A percentile compares a stretch with the other conserved stretches of the same genome.
Conservation (phyloP, 2,797 vertebrate genomes). For the Hyperoplus lanceolatus region DNA sequence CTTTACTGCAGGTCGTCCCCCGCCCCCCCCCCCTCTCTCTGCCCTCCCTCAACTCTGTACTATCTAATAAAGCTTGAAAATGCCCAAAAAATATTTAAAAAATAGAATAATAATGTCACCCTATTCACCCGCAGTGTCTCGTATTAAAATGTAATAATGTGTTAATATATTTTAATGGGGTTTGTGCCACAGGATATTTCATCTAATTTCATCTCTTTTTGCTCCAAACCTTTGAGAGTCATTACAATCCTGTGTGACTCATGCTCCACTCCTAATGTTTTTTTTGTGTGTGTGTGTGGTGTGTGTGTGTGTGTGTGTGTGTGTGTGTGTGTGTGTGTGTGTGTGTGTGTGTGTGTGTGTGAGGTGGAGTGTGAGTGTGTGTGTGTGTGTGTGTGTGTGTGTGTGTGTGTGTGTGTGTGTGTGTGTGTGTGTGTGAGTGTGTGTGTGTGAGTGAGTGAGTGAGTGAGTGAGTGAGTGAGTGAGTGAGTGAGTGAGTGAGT, state of each 20-base stretch:
- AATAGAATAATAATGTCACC: too few species aligned
- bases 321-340: background rate
- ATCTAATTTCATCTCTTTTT: background rate
- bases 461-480: background rate
- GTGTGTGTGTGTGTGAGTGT: background rate
- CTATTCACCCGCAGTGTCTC: too few species aligned
- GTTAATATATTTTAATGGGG: background rate
- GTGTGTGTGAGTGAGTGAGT: background rate
- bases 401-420: too few species aligned
- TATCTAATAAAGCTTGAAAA: too few species aligned
- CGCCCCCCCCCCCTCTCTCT: too few species aligned
- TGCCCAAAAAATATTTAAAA: too few species aligned
- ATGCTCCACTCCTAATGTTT: background rate
- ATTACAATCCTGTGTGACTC: conserved; percentile 1
- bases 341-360: background rate
- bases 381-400: background rate
- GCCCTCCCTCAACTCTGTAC: too few species aligned
- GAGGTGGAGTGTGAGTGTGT: background rate
- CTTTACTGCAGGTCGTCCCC: too few species aligned
- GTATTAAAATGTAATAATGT: background rate
- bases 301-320: background rate
- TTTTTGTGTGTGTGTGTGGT: background rate
- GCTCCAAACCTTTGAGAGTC: background rate
- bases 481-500: background rate
- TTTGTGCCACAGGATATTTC: background rate